These are phyloP conservation scores for Trichogramma dendrolimi DNA, from an alignment of 2,888 invertebrate species.

Conservation along the genomic window DNA sequence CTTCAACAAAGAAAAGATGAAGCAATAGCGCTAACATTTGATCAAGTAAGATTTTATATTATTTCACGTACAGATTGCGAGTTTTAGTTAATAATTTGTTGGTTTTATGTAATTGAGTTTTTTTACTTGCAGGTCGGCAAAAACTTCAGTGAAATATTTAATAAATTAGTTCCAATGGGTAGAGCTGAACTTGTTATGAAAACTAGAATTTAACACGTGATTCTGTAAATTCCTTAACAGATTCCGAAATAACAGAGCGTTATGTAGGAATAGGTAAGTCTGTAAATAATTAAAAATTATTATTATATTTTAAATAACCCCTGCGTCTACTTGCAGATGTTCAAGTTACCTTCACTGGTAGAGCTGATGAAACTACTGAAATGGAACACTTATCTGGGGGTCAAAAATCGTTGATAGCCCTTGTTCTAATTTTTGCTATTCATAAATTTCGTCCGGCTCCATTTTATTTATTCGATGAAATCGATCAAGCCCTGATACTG, in stretches of 20 bases:
- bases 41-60: slow-evolving; percentile 59
- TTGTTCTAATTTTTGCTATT: slow-evolving; percentile 97
- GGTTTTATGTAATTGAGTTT: not conserved
- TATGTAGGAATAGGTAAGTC: slow-evolving; percentile 51
- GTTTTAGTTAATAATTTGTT: not conserved
- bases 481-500: slow-evolving; percentile 98
- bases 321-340: slow-evolving; percentile 60
- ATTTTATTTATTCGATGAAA: slow-evolving; percentile 99
- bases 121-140: slow-evolving; percentile 66
- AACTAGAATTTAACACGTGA: slow-evolving; percentile 72
- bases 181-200: slow-evolving; percentile 89
- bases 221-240: slow-evolving; percentile 60
- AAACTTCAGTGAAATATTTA: slow-evolving; percentile 96
- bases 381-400: slow-evolving; percentile 99
- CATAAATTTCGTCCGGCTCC: slow-evolving; percentile 99
- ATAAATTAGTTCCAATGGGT: slow-evolving; percentile 91
- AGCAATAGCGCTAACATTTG: slow-evolving; percentile 97
- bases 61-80: too few relatives aligned
- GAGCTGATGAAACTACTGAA: slow-evolving; percentile 92
- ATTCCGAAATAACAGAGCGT: slow-evolving; percentile 60
- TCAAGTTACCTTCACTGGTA: slow-evolving; percentile 90
- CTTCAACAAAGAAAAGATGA: slow-evolving; percentile 94
- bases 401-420: slow-evolving; percentile 95
- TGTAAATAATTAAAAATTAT: slow-evolving; percentile 2
- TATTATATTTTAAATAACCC: not conserved